These are phyloP conservation scores for Pterostichus niger DNA, from an alignment of 2,888 invertebrate genomes.

Conservation along the genomic window DNA sequence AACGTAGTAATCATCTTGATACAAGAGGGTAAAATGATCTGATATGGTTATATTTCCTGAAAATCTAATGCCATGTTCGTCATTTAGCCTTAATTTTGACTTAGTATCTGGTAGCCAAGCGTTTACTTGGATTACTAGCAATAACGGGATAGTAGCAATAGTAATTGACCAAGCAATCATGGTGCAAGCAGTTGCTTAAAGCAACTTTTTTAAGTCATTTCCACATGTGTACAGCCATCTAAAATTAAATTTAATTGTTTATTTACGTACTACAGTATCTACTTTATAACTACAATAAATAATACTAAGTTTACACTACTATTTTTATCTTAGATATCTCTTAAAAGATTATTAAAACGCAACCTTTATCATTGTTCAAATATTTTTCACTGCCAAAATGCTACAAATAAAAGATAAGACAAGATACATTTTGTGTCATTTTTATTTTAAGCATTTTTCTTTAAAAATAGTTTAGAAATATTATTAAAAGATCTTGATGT, in stretches of 20 bases:
- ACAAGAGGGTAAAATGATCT: slow-evolving; percentile 94
- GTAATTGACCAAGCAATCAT: slow-evolving; percentile 56
- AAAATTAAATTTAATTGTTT: slow-evolving; percentile 42
- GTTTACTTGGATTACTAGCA: slow-evolving; percentile 80
- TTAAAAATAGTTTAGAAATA: too few relatives aligned
- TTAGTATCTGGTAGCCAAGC: slow-evolving; percentile 87
- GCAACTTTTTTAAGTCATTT: slow-evolving; percentile 65
- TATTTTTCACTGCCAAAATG: too few relatives aligned
- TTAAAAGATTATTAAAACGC: too few relatives aligned
- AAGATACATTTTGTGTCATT: too few relatives aligned
- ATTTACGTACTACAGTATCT: slow-evolving; percentile 5
- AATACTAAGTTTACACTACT: slow-evolving; percentile 14
- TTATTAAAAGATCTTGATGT: too few relatives aligned
- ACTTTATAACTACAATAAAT: slow-evolving; percentile 43
- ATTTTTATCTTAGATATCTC: slow-evolving; percentile 9
- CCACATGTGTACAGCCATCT: slow-evolving; percentile 55
- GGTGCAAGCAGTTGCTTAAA: slow-evolving; percentile 61
- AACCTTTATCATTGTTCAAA: too few relatives aligned
- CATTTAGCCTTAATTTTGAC: slow-evolving; percentile 80
- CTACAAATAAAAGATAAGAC: too few relatives aligned
- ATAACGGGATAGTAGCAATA: slow-evolving; percentile 69
- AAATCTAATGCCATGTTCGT: slow-evolving; percentile 73
- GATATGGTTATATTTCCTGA: slow-evolving; percentile 87
- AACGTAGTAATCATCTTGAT: slow-evolving; percentile 91
- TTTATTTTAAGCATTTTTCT: too few relatives aligned